phyloP scores from a whole-genome alignment of 1,140 invertebrate species.

The Wiebesia pumilae region DNA sequence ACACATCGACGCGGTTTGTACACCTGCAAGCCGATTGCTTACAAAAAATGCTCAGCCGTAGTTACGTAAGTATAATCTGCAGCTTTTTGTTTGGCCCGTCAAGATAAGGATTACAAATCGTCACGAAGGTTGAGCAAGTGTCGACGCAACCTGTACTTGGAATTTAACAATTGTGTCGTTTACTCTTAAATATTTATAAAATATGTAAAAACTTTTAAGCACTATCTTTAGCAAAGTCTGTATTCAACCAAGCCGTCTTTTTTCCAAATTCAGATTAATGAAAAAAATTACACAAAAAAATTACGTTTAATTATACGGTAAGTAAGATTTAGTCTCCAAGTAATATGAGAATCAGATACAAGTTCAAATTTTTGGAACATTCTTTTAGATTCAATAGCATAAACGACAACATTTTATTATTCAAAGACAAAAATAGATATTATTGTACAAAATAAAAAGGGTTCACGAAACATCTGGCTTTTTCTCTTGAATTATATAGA shows the following conservation, averaged over 20 bases:
- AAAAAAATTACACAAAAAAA: not conserved
- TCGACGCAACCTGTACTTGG: conserved; percentile 26
- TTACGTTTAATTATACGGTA: no score
- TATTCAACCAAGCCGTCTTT: not conserved
- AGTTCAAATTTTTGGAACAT: no score
- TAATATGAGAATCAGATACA: no score
- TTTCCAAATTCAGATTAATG: not conserved
- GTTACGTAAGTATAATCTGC: conserved; percentile 48
- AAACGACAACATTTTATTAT: no score
- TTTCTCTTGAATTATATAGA: no score
- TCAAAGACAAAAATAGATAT: no score
- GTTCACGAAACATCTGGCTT: no score
- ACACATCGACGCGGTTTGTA: conserved; percentile 21
- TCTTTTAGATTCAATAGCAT: no score
- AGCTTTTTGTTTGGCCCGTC: conserved; percentile 47
- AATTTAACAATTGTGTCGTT: conserved; percentile 16
- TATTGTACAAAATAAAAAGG: no score
- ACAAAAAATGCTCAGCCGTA: conserved; percentile 41
- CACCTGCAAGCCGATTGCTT: conserved; percentile 35
- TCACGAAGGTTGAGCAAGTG: conserved; percentile 45
- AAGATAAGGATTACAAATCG: conserved; percentile 45
- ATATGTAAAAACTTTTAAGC: not conserved
- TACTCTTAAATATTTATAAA: conserved; percentile 32
- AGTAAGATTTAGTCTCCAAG: no score
- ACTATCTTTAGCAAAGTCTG: not conserved